Percentiles rank a stretch among this genome's conserved stretches.
phyloP scores from a whole-genome alignment of 2,888 invertebrate species.

The Agonum fuliginosum region DNA sequence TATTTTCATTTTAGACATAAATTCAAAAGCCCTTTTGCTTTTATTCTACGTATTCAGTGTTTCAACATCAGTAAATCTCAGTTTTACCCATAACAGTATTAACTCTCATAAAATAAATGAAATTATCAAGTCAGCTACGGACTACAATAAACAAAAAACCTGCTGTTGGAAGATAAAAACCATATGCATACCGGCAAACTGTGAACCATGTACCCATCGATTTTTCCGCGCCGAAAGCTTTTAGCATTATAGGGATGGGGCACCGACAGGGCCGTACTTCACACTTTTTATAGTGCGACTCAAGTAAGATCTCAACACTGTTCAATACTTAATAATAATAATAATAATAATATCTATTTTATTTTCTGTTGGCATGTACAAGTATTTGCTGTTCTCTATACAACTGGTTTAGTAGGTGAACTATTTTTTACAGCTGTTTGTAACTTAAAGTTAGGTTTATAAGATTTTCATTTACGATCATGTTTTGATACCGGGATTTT shows the following conservation, averaged over 20 bases:
- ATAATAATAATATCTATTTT: too few relatives aligned
- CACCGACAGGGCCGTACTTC: too few relatives aligned
- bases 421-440: too few relatives aligned
- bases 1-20: conserved; percentile 29
- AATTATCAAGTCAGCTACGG: conserved; percentile 31
- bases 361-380: too few relatives aligned
- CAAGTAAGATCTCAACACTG: too few relatives aligned
- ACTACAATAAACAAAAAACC: conserved; percentile 32
- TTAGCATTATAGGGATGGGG: conserved; percentile 34
- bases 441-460: too few relatives aligned
- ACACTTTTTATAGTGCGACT: too few relatives aligned
- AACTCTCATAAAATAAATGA: conserved; percentile 36
- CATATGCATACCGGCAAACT: conserved; percentile 34
- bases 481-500: too few relatives aligned
- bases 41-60: conserved; percentile 27
- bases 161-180: conserved; percentile 17
- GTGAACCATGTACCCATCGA: conserved; percentile 35
- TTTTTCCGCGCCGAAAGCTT: conserved; percentile 39
- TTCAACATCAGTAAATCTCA: conserved; percentile 14
- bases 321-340: too few relatives aligned
- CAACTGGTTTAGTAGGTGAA: too few relatives aligned
- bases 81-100: conserved; percentile 6
- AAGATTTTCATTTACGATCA: too few relatives aligned
- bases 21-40: conserved; percentile 8
- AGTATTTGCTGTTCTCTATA: too few relatives aligned